Conservation (phyloP, 2,888 invertebrate species). For the Hecatera dysodea region DNA sequence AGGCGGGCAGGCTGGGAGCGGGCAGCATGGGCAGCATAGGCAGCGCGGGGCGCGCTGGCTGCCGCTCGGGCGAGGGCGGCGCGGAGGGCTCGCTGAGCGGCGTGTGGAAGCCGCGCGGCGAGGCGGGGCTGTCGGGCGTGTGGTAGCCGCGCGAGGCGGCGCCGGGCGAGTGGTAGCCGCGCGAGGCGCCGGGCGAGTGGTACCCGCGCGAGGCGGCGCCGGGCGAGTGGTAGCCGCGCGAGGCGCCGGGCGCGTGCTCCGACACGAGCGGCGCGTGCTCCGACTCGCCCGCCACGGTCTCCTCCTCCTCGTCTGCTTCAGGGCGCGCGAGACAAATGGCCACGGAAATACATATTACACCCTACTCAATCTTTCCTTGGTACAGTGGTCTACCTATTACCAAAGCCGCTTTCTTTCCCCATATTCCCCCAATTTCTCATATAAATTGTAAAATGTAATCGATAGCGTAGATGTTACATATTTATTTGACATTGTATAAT, state of each 20-base stretch:
- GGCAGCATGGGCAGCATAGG: slow-evolving; percentile 79
- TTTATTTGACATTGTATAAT: background rate
- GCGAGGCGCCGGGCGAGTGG: slow-evolving; percentile 94
- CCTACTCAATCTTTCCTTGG: background rate
- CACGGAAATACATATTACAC: slow-evolving; percentile 53
- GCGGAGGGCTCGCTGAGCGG: slow-evolving; percentile 92
- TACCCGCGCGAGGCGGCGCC: slow-evolving; percentile 92
- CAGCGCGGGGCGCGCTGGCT: slow-evolving; percentile 90
- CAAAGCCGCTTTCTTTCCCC: slow-evolving; percentile 7
- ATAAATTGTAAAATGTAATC: too few species aligned
- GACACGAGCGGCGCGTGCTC: slow-evolving; percentile 85
- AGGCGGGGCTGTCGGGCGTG: slow-evolving; percentile 83
- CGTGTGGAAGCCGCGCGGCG: slow-evolving; percentile 94
- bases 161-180: slow-evolving; percentile 87
- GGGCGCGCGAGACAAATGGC: slow-evolving; percentile 61
- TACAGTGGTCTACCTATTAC: background rate
- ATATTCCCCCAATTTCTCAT: slow-evolving; percentile 13
- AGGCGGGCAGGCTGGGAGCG: slow-evolving; percentile 80
- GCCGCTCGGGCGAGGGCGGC: slow-evolving; percentile 83
- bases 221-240: slow-evolving; percentile 91
- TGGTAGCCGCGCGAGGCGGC: slow-evolving; percentile 89
- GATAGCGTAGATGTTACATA: background rate
- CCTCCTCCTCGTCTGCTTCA: slow-evolving; percentile 82
- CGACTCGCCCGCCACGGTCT: slow-evolving; percentile 80
- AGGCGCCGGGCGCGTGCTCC: too few species aligned